Conservation (phyloP, 2,797 vertebrate genomes). For the Mycteria americana region DNA sequence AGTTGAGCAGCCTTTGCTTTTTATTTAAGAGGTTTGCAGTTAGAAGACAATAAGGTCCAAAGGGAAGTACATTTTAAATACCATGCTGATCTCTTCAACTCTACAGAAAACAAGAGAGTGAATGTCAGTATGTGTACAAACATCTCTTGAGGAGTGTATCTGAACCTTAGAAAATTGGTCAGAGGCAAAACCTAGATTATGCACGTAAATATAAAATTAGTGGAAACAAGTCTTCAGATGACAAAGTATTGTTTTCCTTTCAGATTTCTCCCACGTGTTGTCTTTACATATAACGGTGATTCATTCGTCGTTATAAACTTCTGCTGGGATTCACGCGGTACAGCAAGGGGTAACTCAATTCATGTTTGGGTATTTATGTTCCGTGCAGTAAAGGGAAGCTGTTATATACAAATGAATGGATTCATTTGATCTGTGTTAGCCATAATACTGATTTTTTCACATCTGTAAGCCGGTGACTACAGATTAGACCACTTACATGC, state of each 20-base stretch:
- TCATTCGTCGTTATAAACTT: neutral
- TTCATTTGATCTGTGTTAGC: neutral
- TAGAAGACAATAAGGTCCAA: neutral
- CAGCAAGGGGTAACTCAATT: neutral
- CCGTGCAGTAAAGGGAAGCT: neutral
- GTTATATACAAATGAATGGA: neutral
- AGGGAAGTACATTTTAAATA: slow-evolving; percentile 3
- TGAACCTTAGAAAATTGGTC: neutral
- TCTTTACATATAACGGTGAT: neutral
- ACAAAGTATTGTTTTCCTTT: neutral
- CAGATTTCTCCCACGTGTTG: neutral
- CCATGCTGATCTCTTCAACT: neutral
- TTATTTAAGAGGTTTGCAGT: neutral
- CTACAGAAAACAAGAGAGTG: neutral
- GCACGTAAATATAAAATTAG: neutral
- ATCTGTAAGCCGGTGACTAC: neutral
- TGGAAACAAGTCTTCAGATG: neutral
- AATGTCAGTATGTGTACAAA: neutral
- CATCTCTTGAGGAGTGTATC: neutral
- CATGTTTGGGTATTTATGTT: neutral
- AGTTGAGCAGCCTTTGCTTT: neutral
- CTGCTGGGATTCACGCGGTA: neutral
- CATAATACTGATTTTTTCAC: neutral
- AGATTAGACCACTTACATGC: neutral
- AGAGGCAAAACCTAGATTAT: neutral